Evolutionary conservation across 2,113 vertebrate species (phyloP), one percentile per base, ranked within the genome.

Genomic region (Ciconia boyciana): DNA sequence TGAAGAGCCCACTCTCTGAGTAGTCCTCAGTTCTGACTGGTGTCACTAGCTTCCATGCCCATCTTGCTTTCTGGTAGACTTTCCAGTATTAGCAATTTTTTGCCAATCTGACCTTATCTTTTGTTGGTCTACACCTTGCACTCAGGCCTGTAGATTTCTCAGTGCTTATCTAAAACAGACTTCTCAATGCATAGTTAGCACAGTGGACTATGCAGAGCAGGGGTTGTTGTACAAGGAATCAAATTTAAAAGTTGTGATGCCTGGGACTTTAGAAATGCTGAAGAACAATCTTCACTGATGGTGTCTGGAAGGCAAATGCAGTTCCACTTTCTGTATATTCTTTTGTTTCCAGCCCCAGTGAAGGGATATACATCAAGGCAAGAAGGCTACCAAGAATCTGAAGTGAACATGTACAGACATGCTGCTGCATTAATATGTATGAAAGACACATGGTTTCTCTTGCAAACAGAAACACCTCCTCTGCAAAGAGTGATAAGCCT

Each of bases 381-480:
- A 43, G 34, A 83, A 93, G 80, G 36, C 44, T 84, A 83, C 41
- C 64, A 70, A 11, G 36, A 85, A 78, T n/a, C 22, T 46, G 36
- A 57, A 69, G 49, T 62, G 88, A 86, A 36, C 31, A 17, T 74
- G 43, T 36, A 52, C 32, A 70, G 72, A 46, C 79, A 39, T n/a
- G 68, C 57, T 87, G 39, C 7, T 64, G 48, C 60, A 91, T 96
- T 94, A 96, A 94, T 96, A 96, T 96, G 83, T 44, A 93, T 90
- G 71, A 46, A 4, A 86, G 66, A 68, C 81, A 76, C 46, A 39
- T 34, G 69, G 41, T 49, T 88, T 78, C 70, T 76, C 54, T 58
- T 76, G 78, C 52, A 94, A 58, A 88, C 0, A 2, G 85, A 71
- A 93, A 84, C 79, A 69, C 32, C 25, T 95, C 44, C 69, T 93